Evolutionary conservation across 2,113 vertebrate genomes (phyloP), one percentile per base, ranked within the genome.

Genomic region (Microcebus griseorufus): DNA sequence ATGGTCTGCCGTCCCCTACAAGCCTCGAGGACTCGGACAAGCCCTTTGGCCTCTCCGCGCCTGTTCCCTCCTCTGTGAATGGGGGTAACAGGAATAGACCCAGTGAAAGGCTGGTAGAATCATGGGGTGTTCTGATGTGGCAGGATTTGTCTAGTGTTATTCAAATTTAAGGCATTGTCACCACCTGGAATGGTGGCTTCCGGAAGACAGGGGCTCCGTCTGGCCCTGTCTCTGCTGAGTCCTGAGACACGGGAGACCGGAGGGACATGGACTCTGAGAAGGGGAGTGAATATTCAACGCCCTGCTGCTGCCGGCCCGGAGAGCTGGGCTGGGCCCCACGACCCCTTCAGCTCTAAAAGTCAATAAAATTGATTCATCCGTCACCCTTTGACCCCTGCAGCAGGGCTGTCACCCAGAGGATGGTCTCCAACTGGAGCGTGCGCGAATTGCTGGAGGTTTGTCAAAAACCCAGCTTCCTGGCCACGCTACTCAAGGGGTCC

Each of bases 341-440:
- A 73, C 78, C 81, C 70, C 86, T 39, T 75, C 79, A 70, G 95
- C 83, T 70, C 3, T 27, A 73, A 42, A 95, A 89, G 86, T 94
- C 95, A 12, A 96, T 97, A 58, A 51, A 9, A 98, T 97, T 45
- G 82, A 97, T 89, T 65, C 58, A 12, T 78, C 32, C 0, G 3
- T 94, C 93, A 94, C 96, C 83, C 94, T 83, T 82, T 87, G 95
- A 88, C 95, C 93, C 51, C 72, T 51, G 39, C 76, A 87, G 82
- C 86, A 23, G 25, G 51, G 75, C 95, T 81, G 92, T 92, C 86
- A 32, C 64, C 69, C 0, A 14, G 93, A 97, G 83, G 64, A 12
- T 37, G 75, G 20, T 60, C 81, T 96, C 94, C 82, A 55, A 53
- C 76, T 20, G n/a, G 67, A 88, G 34, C 9, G 13, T 37, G 32